Conservation (phyloP, 2,888 invertebrate genomes). For the Bruchidius siliquastri region DNA sequence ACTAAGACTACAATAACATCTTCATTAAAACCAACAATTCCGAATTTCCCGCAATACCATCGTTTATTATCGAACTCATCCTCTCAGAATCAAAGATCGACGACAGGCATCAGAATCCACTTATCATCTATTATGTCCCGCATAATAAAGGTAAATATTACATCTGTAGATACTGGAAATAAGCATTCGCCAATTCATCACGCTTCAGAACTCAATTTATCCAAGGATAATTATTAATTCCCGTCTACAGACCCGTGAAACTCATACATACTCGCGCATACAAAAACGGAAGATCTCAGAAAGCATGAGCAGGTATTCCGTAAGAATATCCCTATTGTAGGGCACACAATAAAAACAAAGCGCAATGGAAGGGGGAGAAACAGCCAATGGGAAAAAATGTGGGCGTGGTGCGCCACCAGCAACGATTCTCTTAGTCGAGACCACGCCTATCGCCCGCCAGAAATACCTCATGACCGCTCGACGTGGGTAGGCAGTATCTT, state of each 20-base stretch:
- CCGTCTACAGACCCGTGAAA: slow-evolving; percentile 11
- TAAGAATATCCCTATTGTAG: slow-evolving; percentile 30
- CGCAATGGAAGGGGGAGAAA: slow-evolving; percentile 29
- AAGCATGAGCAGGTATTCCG: slow-evolving; percentile 33
- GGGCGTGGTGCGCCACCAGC: slow-evolving; percentile 35
- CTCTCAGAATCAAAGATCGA: not conserved
- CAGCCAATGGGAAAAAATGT: slow-evolving; percentile 42
- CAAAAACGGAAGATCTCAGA: slow-evolving; percentile 21
- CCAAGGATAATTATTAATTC: slow-evolving; percentile 4
- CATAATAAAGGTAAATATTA: not conserved
- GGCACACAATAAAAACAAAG: slow-evolving; percentile 23
- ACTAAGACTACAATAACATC: not conserved
- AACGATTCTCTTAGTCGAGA: slow-evolving; percentile 31
- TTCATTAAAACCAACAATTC: not conserved
- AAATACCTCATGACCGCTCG: slow-evolving; percentile 29
- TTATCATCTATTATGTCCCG: not conserved
- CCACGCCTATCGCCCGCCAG: slow-evolving; percentile 29
- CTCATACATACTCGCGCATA: slow-evolving; percentile 6
- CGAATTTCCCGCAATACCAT: not conserved
- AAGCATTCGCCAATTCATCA: not conserved
- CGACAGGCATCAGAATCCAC: not conserved
- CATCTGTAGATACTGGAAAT: not conserved
- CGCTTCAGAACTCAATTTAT: slow-evolving; percentile 4
- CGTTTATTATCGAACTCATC: not conserved
- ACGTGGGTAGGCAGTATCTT: slow-evolving; percentile 32